Base-by-base conservation (phyloP, 2,888 invertebrate species). In the Lysandra coridon region DNA sequence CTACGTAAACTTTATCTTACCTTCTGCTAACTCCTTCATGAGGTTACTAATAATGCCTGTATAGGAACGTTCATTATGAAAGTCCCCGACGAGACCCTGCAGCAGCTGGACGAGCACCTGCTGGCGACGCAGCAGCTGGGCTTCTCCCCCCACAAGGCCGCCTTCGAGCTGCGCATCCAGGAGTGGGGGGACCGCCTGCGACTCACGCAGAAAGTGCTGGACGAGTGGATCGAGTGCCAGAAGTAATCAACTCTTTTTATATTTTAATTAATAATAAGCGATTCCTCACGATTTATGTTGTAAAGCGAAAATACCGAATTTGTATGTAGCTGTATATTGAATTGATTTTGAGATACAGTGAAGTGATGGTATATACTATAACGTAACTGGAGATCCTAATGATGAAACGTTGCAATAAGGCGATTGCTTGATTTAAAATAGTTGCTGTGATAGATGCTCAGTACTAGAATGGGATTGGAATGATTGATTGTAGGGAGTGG, bases 91-190 rank as follows among this genome's bases (percentile, higher is more conserved):
- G 97, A 98, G 84, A 96, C 96, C 0, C 94, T 96, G 78, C 96
- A 97, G 84, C 90, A 97, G 82, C 87, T 98, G 73, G 97, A 98
- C 84, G 97, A 97, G 85, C 97, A 98, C 83, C 94, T 97, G 76
- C 92, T 97, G 33, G 91, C 95, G 77, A 97, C 97, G 0, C 97
- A 97, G 87, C 96, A 97, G 85, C 95, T 98, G 80, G 95, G 96
- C 40, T 97, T 97, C 88, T 97, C 97, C 82, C 97, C 97, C 0
- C 97, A 96, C 89, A 97, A 97, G 88, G 97, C 96, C 3, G 96
- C 97, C 0, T 97, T 98, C 85, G 97, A 97, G 85, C 92, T 95
- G n/a, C 95, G 96, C 82, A 96, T 98, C 83, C 95, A 95, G 80
- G 96, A 96, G 78, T 98, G 97, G 97, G 97, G 97, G 81, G 95